phyloP scores from a whole-genome alignment of 2,113 vertebrate species.

The Neotoma lepida region DNA sequence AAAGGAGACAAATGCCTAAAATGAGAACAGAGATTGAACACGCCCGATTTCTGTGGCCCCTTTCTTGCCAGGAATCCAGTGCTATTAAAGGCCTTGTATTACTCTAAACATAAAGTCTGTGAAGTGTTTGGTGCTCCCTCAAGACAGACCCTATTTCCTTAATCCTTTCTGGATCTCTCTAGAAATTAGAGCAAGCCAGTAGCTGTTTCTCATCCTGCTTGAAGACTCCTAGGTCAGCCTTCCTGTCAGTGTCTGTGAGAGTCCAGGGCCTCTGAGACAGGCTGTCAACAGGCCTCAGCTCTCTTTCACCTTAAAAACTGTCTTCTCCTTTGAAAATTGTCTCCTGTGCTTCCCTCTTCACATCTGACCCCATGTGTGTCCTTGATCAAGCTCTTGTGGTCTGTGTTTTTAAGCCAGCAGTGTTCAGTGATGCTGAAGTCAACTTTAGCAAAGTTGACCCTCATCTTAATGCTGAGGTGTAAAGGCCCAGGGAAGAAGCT shows the following conservation, averaged over 20 bases:
- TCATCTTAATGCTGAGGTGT: accelerated
- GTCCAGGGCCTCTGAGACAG: no score
- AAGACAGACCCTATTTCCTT: background rate
- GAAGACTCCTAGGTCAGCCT: background rate
- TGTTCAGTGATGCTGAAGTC: accelerated
- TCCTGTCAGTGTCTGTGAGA: accelerated
- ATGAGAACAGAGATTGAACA: background rate
- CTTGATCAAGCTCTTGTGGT: background rate
- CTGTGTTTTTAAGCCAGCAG: background rate
- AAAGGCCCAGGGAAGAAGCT: accelerated
- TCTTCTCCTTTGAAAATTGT: background rate
- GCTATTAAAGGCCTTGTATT: background rate
- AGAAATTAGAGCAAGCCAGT: background rate
- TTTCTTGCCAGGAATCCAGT: background rate
- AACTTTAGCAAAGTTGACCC: no score
- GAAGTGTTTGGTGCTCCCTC: background rate
- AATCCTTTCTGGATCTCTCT: background rate
- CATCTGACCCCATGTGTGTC: accelerated
- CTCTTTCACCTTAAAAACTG: background rate
- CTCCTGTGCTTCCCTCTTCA: background rate
- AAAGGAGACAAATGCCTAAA: background rate
- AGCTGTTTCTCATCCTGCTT: background rate
- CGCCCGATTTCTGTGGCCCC: background rate
- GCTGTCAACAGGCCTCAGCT: accelerated
- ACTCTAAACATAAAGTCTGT: conserved; percentile 29